Conservation (phyloP, 2,113 vertebrate genomes). For the Mohoua ochrocephala region DNA sequence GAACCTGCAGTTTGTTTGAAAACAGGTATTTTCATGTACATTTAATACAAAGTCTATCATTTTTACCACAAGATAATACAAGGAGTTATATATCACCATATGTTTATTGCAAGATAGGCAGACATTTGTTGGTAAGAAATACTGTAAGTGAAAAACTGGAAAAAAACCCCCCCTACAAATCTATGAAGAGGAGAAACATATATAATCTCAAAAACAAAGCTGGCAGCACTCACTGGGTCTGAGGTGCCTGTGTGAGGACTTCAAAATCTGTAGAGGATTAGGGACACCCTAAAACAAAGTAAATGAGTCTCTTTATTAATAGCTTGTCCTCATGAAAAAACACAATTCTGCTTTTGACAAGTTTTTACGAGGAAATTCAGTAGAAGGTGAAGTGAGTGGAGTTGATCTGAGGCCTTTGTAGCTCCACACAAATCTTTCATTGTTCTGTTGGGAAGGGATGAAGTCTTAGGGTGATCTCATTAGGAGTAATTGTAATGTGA, state of each 20-base stretch:
- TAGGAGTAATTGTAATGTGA: constrained; percentile 40
- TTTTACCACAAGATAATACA: not conserved
- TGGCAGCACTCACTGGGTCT: not conserved
- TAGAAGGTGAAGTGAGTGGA: not conserved
- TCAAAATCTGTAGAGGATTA: not conserved
- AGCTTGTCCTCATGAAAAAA: not conserved
- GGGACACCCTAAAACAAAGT: not conserved
- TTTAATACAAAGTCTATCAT: not conserved
- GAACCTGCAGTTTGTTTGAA: not conserved
- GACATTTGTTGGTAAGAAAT: not conserved
- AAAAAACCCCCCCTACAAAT: fast-evolving
- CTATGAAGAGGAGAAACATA: not conserved
- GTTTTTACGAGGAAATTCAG: not conserved
- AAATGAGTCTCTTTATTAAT: not conserved
- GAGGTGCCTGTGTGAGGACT: not conserved
- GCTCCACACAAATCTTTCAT: constrained; percentile 5
- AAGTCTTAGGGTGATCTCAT: constrained; percentile 44
- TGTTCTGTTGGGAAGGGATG: not conserved
- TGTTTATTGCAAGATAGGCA: not conserved
- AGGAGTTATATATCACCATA: not conserved
- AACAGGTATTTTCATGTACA: not conserved
- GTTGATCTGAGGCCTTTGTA: not conserved
- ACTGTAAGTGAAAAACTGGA: not conserved
- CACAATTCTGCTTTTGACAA: not conserved
- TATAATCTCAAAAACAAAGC: not conserved